Percentiles rank a stretch among this genome's conserved stretches.
Conservation (phyloP, 2,797 vertebrate genomes). For the Momotus momota region DNA sequence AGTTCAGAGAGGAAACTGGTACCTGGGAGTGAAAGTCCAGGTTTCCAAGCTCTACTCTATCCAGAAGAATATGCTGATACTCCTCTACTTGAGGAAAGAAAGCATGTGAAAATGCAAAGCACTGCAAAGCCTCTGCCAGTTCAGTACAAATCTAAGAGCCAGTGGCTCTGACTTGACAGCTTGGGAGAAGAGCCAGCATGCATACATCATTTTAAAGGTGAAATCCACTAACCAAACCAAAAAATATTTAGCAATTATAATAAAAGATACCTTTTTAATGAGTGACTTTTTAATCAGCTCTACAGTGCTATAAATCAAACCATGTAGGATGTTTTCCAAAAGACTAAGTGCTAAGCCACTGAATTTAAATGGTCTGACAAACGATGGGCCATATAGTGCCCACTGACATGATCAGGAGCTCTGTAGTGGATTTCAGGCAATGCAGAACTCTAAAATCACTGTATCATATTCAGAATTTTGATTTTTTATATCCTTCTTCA, state of each 20-base stretch:
- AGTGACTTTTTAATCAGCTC: conserved; percentile 67
- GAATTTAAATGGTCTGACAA: neutral
- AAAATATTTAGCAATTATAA: conserved; percentile 68
- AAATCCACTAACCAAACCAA: conserved; percentile 34
- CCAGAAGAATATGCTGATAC: neutral
- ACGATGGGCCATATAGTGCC: neutral
- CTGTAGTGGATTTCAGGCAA: neutral
- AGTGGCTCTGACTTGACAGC: neutral
- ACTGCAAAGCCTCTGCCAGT: neutral
- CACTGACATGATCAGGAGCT: neutral
- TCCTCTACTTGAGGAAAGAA: neutral
- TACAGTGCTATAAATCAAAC: conserved; percentile 51
- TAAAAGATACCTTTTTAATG: conserved; percentile 68
- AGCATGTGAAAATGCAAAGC: neutral
- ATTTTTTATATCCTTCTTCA: neutral
- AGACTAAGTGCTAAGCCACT: conserved; percentile 8
- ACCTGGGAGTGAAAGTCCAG: neutral
- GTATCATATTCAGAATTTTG: neutral
- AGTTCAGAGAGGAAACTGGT: neutral
- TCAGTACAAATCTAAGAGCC: neutral
- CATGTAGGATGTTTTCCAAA: neutral
- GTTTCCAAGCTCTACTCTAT: neutral
- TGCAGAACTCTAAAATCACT: neutral
- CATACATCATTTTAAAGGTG: conserved; percentile 48
- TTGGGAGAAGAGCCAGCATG: conserved; percentile 34